Conservation (phyloP, 2,113 vertebrate species). For the Lagopus muta region DNA sequence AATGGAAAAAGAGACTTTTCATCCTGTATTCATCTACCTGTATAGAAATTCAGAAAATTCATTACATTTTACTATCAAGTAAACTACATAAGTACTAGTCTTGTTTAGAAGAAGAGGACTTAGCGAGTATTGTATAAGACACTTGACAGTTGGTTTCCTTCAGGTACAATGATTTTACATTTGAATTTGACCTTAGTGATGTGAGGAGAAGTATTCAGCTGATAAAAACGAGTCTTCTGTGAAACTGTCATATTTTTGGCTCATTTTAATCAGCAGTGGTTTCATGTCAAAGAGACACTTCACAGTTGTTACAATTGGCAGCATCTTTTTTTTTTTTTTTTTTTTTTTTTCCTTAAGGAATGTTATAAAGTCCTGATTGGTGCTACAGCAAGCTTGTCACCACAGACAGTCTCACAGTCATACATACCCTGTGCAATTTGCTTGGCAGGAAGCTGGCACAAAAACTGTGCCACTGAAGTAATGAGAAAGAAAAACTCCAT, state of each 20-base stretch:
- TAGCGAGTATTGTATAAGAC: conserved; percentile 16
- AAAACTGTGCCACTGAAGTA: conserved; percentile 69
- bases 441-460: conserved; percentile 55
- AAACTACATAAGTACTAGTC: conserved; percentile 48
- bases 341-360: background rate
- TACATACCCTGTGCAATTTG: conserved; percentile 62
- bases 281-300: conserved; percentile 58
- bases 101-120: conserved; percentile 49
- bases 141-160: conserved; percentile 66
- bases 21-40: conserved; percentile 22
- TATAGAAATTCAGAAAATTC: conserved; percentile 54
- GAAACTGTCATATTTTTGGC: conserved; percentile 57
- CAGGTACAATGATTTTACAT: conserved; percentile 49
- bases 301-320: conserved; percentile 55
- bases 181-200: conserved; percentile 59
- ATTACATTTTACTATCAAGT: conserved; percentile 54
- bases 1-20: conserved; percentile 41
- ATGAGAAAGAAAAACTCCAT: conserved; percentile 28
- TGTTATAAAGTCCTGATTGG: background rate
- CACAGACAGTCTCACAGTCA: conserved; percentile 39
- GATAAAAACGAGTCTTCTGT: conserved; percentile 38
- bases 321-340: background rate
- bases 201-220: conserved; percentile 38
- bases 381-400: conserved; percentile 57
- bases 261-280: conserved; percentile 59